Evolutionary conservation across 37 sponge, comb jelly and placozoan genomes (phyloP), one percentile per base, ranked within the genome.

Genomic region (Spongilla lacustris): DNA sequence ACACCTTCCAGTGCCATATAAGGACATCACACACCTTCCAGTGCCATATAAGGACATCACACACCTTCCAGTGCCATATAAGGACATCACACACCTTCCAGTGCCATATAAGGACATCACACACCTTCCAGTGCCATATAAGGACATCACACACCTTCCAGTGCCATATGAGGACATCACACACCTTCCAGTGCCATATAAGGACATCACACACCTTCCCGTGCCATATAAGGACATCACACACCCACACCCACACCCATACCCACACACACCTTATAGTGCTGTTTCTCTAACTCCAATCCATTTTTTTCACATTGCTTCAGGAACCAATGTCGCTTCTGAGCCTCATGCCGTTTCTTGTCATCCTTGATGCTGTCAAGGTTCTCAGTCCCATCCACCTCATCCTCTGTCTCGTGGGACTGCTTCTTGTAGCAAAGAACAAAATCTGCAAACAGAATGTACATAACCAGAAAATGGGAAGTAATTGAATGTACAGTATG

Each of bases 201-300:
- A n/a, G n/a, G n/a, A n/a, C n/a, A n/a, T n/a, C n/a, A 8, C 46
- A 46, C 46, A 10, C 8, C 46, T 46, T 46, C 46, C 4, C 4
- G 46, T 10, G 8, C 46, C 46, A 46, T n/a, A n/a, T n/a, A n/a
- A n/a, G n/a, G n/a, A n/a, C n/a, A n/a, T n/a, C n/a, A 13, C 17
- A 19, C 10, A 17, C 9, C 26, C 12, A 79, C 68, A 74, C n/a
- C n/a, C n/a, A n/a, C n/a, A n/a, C n/a, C n/a, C n/a, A n/a, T n/a
- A n/a, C n/a, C n/a, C n/a, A n/a, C n/a, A 74, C 71, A 77, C 67
- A 74, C 31, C 46, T 23, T 75, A 29, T 86, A 92, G 66, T 94
- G 89, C 81, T 95, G 93, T 22, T 67, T 36, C 38, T 95, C 96
- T 74, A 84, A 90, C 78, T 90, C 76, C 11, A 95, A 83, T 22